phyloP scores from a whole-genome alignment of 2,113 vertebrate species.

The Alaudala cheleensis region DNA sequence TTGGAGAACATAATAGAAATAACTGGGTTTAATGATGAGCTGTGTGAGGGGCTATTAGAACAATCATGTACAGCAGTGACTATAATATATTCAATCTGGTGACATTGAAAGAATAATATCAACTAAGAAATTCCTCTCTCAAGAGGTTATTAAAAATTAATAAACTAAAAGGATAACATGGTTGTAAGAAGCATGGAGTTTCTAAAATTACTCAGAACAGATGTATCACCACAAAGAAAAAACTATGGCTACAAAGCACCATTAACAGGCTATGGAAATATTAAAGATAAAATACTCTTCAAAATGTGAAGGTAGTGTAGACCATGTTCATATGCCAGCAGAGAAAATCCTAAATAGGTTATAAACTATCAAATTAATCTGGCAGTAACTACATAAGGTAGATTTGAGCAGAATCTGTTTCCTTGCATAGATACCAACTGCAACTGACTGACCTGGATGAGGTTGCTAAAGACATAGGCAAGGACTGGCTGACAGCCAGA shows the following conservation, averaged over 20 bases:
- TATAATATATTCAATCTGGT: background rate
- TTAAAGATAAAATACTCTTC: background rate
- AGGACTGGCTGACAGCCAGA: background rate
- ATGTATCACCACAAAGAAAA: background rate
- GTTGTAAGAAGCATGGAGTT: background rate
- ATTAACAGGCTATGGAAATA: background rate
- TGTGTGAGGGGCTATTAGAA: background rate
- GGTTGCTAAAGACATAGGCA: background rate
- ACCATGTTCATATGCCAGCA: background rate
- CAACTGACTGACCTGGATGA: background rate
- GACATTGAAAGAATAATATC: background rate
- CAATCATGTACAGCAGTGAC: background rate
- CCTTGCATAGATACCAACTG: rapidly evolving
- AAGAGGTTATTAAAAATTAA: background rate
- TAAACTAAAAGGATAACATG: background rate
- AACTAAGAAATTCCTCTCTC: background rate
- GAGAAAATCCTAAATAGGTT: background rate
- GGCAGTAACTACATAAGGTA: background rate
- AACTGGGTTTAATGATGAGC: background rate
- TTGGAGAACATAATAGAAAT: background rate
- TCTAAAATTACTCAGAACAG: background rate
- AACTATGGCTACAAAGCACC: background rate
- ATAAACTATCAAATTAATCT: background rate
- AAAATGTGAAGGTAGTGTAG: background rate
- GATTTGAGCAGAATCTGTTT: background rate